Conservation (phyloP, 2,888 invertebrate genomes). For the Mystacides longicornis region DNA sequence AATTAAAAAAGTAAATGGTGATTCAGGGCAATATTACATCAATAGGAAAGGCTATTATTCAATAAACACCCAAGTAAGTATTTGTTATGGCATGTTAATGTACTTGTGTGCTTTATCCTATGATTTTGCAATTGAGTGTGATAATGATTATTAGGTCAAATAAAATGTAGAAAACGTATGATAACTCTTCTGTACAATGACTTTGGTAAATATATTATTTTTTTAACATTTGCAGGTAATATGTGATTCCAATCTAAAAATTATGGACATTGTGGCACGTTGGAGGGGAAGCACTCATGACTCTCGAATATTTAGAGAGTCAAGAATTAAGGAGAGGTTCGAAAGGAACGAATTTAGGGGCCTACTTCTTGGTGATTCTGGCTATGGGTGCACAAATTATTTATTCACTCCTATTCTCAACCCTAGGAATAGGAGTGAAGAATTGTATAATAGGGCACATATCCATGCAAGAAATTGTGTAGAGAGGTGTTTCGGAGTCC, state of each 20-base stretch:
- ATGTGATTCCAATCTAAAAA: slow-evolving; percentile 24
- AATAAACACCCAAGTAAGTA: slow-evolving; percentile 7
- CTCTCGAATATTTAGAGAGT: slow-evolving; percentile 23
- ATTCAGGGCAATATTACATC: slow-evolving; percentile 5
- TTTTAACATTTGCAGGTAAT: slow-evolving; percentile 14
- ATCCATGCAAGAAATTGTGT: slow-evolving; percentile 20
- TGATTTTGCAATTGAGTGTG: neutral
- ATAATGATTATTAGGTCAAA: slow-evolving; percentile 2
- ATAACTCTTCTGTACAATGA: neutral
- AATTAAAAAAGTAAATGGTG: slow-evolving; percentile 20
- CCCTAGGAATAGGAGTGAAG: slow-evolving; percentile 10
- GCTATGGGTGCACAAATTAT: slow-evolving; percentile 18
- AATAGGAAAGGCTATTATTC: slow-evolving; percentile 10
- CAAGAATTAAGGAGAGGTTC: slow-evolving; percentile 15
- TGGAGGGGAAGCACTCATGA: slow-evolving; percentile 27
- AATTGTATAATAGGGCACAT: slow-evolving; percentile 21
- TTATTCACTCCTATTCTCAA: slow-evolving; percentile 19
- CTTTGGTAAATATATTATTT: neutral
- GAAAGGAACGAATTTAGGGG: slow-evolving; percentile 17
- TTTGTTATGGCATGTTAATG: neutral
- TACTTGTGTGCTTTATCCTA: neutral
- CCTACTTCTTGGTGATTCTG: slow-evolving; percentile 18
- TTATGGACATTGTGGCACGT: slow-evolving; percentile 25
- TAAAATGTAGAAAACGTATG: neutral
- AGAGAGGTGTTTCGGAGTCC: slow-evolving; percentile 25